A percentile compares a stretch with the other conserved stretches of the same genome.
These are phyloP conservation scores for Urocynchramus pylzowi DNA, from an alignment of 2,113 vertebrate genomes.

Conservation along the genomic window DNA sequence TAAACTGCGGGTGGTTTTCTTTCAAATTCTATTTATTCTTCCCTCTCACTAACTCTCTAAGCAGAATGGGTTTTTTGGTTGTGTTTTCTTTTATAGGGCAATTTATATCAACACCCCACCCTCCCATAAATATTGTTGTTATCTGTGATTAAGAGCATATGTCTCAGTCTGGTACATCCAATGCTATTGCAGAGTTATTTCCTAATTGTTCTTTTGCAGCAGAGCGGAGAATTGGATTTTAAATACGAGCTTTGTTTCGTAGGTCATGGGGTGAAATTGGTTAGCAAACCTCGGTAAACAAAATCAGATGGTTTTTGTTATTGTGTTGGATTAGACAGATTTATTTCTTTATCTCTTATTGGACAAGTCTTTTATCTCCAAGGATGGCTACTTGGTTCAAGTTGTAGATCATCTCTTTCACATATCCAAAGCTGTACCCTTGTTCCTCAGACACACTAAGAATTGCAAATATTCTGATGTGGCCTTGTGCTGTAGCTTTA, in stretches of 20 bases:
- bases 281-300: neutral
- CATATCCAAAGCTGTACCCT: neutral
- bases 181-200: neutral
- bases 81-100: neutral
- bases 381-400: neutral
- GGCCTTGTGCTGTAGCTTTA: neutral
- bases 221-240: neutral
- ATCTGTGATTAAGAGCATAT: slow-evolving; percentile 40
- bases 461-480: neutral
- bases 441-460: neutral
- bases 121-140: slow-evolving; percentile 13
- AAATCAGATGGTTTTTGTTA: neutral
- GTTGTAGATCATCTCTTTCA: neutral
- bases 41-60: neutral
- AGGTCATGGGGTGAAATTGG: neutral
- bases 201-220: slow-evolving; percentile 29
- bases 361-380: neutral
- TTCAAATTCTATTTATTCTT: neutral
- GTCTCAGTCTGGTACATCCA: neutral
- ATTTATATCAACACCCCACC: slow-evolving; percentile 11
- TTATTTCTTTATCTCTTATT: neutral
- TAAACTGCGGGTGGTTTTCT: neutral
- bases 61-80: neutral
- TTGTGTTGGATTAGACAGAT: neutral
- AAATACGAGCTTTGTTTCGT: neutral